Percentiles rank a stretch among this genome's conserved stretches.
phyloP scores from a whole-genome alignment of 2,888 invertebrate species.

The Petrolisthes manimaculis region DNA sequence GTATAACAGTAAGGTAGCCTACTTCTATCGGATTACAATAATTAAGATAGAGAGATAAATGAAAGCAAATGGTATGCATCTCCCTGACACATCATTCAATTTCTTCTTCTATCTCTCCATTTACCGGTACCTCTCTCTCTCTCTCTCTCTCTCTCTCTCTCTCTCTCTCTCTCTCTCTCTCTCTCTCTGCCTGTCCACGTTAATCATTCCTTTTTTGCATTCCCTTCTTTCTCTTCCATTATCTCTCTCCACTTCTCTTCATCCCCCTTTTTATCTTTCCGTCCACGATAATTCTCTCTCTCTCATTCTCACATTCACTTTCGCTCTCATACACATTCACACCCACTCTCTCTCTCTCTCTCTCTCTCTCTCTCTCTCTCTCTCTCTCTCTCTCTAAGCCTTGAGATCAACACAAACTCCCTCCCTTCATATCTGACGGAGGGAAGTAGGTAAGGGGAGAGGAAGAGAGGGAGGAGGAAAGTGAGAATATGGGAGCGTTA shows the following conservation, averaged over 20 bases:
- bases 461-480: neutral
- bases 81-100: neutral
- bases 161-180: constrained; percentile 10
- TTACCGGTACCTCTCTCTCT: neutral
- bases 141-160: neutral
- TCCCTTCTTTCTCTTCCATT: neutral
- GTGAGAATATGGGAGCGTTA: neutral
- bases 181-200: neutral
- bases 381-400: neutral
- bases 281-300: neutral
- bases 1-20: too few relatives aligned
- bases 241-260: neutral
- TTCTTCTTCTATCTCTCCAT: neutral
- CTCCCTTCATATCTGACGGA: too few relatives aligned
- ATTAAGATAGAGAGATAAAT: too few relatives aligned
- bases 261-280: neutral
- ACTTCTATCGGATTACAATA: too few relatives aligned
- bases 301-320: neutral
- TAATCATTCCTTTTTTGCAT: neutral
- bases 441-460: too few relatives aligned
- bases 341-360: constrained; percentile 19
- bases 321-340: neutral
- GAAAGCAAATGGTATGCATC: too few relatives aligned
- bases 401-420: neutral
- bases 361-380: neutral